Conservation (phyloP, 2,797 vertebrate genomes). For the Neopelma chrysocephalum region DNA sequence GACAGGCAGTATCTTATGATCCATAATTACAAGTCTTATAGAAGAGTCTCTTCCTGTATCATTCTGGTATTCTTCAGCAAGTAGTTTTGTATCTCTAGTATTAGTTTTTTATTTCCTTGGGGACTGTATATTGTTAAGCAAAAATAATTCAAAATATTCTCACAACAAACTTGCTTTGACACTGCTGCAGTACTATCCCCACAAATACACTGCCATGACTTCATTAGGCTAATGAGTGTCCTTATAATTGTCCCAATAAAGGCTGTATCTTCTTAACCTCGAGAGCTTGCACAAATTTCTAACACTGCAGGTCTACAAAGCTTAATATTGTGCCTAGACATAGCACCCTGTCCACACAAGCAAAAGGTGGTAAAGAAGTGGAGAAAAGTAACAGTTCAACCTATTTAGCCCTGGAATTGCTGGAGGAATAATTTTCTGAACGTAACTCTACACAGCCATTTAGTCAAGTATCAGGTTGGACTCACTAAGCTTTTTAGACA, state of each 20-base stretch:
- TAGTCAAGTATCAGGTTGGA: background rate
- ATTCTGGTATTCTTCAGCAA: background rate
- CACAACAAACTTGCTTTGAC: background rate
- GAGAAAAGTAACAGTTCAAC: background rate
- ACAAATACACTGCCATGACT: background rate
- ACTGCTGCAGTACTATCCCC: background rate
- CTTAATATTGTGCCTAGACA: background rate
- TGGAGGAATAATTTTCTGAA: background rate
- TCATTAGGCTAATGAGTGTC: background rate
- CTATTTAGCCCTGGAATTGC: background rate
- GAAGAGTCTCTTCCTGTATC: conserved; percentile 13
- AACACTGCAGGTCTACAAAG: background rate
- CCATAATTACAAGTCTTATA: conserved; percentile 57
- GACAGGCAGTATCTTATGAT: conserved; percentile 58
- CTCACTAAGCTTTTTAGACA: background rate
- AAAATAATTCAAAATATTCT: background rate
- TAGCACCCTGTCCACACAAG: fast-evolving
- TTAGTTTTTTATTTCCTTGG: background rate
- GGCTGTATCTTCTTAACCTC: background rate
- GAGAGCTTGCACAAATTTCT: background rate
- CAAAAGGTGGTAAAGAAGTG: background rate
- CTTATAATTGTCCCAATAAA: background rate
- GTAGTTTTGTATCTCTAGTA: background rate
- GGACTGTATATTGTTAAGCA: background rate
- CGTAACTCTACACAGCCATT: background rate